Conservation (phyloP, 2,888 invertebrate species). For the Mythimna albipuncta region DNA sequence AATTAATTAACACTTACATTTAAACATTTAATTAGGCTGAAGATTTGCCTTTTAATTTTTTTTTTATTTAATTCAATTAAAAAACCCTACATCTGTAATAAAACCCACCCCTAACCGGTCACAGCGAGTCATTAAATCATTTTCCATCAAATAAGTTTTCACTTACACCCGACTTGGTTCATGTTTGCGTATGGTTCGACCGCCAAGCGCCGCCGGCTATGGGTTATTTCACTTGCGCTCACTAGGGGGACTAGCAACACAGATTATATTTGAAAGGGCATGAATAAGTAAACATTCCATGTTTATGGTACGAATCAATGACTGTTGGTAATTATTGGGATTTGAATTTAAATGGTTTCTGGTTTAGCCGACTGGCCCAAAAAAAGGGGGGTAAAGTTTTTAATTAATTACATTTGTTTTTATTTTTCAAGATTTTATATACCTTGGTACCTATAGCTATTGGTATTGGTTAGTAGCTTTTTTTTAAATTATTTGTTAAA, state of each 20-base stretch:
- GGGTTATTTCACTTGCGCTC: conserved; percentile 54
- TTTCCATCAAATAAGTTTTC: conserved; percentile 71
- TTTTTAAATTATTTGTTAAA: no score
- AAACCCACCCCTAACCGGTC: conserved; percentile 34
- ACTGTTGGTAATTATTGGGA: neutral
- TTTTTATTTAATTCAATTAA: conserved; percentile 15
- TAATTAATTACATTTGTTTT: neutral
- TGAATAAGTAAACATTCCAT: conserved; percentile 62
- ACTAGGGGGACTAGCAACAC: conserved; percentile 40
- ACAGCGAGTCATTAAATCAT: conserved; percentile 63
- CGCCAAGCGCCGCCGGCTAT: conserved; percentile 47
- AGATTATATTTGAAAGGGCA: conserved; percentile 55
- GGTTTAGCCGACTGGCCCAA: neutral
- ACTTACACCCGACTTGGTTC: conserved; percentile 65
- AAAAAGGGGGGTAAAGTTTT: neutral
- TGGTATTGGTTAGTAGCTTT: no score
- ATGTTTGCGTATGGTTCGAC: conserved; percentile 63
- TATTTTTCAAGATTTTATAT: no score
- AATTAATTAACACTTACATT: no score
- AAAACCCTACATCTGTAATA: neutral
- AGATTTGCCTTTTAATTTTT: no score
- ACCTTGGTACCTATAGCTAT: no score
- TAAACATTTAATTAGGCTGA: no score
- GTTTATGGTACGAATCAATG: conserved; percentile 48
- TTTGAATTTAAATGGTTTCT: neutral